phyloP scores from a whole-genome alignment of 2,888 invertebrate genomes.

The Drosophila trichaetosa region DNA sequence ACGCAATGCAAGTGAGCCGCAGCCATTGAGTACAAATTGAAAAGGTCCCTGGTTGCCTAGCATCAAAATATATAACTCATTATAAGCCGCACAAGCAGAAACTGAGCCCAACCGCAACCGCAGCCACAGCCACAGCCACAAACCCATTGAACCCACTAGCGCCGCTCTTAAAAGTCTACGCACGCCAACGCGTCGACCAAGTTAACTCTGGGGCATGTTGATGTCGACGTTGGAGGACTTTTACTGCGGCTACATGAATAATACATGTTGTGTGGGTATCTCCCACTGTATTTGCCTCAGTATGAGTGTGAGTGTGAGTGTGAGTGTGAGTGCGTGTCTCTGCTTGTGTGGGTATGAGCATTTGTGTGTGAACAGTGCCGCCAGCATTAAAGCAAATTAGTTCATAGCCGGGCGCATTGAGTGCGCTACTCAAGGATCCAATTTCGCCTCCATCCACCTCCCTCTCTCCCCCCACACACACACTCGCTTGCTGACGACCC shows the following conservation, averaged over 20 bases:
- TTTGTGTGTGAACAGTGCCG: conserved; percentile 50
- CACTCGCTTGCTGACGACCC: background rate
- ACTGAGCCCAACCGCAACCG: conserved; percentile 6
- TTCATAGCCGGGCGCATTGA: conserved; percentile 67
- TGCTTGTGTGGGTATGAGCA: conserved; percentile 14
- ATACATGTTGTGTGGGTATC: conserved; percentile 58
- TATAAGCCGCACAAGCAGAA: conserved; percentile 45
- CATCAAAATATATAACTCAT: conserved; percentile 63
- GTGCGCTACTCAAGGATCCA: conserved; percentile 61
- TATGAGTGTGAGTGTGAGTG: background rate
- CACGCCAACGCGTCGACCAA: conserved; percentile 72
- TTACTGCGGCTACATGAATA: conserved; percentile 74
- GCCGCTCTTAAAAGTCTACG: conserved; percentile 71
- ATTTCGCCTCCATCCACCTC: background rate
- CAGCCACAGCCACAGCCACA: conserved; percentile 1
- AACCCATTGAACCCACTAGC: conserved; percentile 25
- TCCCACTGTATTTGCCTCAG: background rate
- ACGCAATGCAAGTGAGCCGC: conserved; percentile 58
- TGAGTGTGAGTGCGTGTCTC: conserved; percentile 7
- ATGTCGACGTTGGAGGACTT: conserved; percentile 64
- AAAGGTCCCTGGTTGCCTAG: conserved; percentile 53
- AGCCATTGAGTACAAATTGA: conserved; percentile 57
- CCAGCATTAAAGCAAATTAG: conserved; percentile 74
- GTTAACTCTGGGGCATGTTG: conserved; percentile 67
- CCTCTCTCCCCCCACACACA: background rate